These are phyloP conservation scores for Macropodus opercularis DNA, from an alignment of 2,797 vertebrate species.

Conservation along the genomic window DNA sequence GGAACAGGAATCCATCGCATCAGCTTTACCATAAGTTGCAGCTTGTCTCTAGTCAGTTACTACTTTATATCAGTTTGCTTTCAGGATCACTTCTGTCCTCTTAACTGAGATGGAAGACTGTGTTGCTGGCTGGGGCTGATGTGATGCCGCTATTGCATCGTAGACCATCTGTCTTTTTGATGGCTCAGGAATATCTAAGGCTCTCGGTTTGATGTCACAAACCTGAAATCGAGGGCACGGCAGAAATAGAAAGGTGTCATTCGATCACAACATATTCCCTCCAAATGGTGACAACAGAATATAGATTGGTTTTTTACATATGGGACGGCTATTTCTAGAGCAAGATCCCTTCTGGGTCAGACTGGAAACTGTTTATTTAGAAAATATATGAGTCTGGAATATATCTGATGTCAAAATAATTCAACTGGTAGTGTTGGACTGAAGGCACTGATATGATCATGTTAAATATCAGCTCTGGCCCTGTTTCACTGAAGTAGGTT, in stretches of 20 bases:
- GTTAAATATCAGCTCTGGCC: not conserved
- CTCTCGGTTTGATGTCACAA: conserved; percentile 46
- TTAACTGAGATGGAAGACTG: conserved; percentile 50
- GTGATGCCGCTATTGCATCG: conserved; percentile 32
- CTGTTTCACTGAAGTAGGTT: not conserved
- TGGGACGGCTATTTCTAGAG: conserved; percentile 41
- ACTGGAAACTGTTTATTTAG: conserved; percentile 16
- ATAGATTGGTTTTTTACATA: conserved; percentile 29
- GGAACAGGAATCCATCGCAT: conserved; percentile 36
- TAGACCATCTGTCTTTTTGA: conserved; percentile 48
- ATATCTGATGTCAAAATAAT: conserved; percentile 30
- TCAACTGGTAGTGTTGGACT: conserved; percentile 8
- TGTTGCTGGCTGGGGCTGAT: conserved; percentile 20
- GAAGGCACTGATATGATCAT: conserved; percentile 18
- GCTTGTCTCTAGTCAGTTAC: not conserved
- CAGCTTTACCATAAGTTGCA: conserved; percentile 23
- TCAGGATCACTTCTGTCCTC: conserved; percentile 11
- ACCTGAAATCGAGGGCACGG: conserved; percentile 55
- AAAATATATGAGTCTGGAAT: conserved; percentile 24
- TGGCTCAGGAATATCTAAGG: conserved; percentile 40
- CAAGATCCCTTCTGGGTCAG: conserved; percentile 31
- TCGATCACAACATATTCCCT: conserved; percentile 45
- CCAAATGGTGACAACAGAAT: conserved; percentile 24
- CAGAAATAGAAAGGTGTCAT: conserved; percentile 46
- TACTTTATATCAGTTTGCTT: conserved; percentile 38